Evolutionary conservation across 1,140 invertebrate species (phyloP), one percentile per base, ranked within the genome.

Genomic region (Drosophila baimaii): DNA sequence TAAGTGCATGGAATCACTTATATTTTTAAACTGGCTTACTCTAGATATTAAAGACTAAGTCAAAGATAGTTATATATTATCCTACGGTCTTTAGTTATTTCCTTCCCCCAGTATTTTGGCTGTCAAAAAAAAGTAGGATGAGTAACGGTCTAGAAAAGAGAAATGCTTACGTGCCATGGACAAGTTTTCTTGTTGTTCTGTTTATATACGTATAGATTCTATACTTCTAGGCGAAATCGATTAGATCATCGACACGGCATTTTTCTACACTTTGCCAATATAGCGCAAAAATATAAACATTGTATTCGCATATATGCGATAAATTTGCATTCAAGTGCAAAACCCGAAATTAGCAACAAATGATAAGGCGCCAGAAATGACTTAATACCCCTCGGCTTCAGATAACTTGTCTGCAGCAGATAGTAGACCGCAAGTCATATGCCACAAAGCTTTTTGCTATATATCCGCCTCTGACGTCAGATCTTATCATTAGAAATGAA

Each of bases 261-360:
- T 69, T 79, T 76, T 86, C 51, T 68, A 33, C 35, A 12, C 62
- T 33, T 25, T 52, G 54, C 49, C 47, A 55, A 47, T 75, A 58
- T 74, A 52, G 65, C 58, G 31, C 54, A 46, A 59, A 49, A 58
- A 49, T 61, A 47, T 66, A 49, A 57, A 58, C 25, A 51, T 33
- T 57, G 1, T 58, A 33, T 71, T 69, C 27, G 51, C 51, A 43
- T 69, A 58, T 49, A 71, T 71, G 65, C 66, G 65, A 70, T 41
- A 62, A 79, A 89, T 88, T 88, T 89, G 79, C 83, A 80, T 83
- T 89, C 23, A 73, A 77, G 54, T 88, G 83, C 72, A 78, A 83
- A 88, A 54, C 47, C 33, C 57, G 37, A 46, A 35, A 58, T 58
- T 57, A 46, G 64, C 41, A 37, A 57, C 61, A 47, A 54, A 49